Conservation (phyloP, 2,797 vertebrate genomes). For the Hippocampus kuda region DNA sequence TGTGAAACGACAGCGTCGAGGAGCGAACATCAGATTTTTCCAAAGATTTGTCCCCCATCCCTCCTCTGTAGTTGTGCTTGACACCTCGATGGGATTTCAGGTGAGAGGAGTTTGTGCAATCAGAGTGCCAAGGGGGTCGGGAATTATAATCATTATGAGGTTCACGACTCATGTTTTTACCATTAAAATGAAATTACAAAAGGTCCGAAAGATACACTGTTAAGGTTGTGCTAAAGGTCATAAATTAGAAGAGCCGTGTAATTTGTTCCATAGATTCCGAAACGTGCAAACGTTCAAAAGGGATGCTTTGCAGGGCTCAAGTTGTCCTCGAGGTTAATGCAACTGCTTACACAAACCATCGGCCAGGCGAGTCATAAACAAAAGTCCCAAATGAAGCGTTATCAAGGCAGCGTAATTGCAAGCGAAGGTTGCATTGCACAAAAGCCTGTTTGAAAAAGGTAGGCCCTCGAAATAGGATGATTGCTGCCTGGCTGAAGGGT, state of each 20-base stretch:
- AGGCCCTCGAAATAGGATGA: slow-evolving; percentile 63
- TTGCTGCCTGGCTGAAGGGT: slow-evolving; percentile 67
- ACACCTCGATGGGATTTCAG: no score
- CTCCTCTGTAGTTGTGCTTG: no score
- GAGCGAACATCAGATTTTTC: no score
- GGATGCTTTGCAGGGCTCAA: not conserved
- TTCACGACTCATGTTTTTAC: slow-evolving; percentile 14
- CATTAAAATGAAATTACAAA: slow-evolving; percentile 8
- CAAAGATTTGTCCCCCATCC: no score
- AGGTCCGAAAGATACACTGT: not conserved
- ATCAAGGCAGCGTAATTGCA: slow-evolving; percentile 44
- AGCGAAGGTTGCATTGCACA: slow-evolving; percentile 44
- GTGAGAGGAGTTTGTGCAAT: no score
- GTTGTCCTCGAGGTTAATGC: not conserved
- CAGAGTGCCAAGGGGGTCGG: no score
- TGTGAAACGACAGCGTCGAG: no score
- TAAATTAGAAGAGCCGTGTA: not conserved
- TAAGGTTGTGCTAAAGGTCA: no score
- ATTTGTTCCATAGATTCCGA: not conserved
- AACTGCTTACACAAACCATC: not conserved
- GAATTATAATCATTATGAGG: slow-evolving; percentile 6
- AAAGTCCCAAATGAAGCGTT: slow-evolving; percentile 45
- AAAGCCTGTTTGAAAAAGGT: slow-evolving; percentile 33
- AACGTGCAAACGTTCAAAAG: slow-evolving; percentile 12
- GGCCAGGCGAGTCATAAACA: slow-evolving; percentile 36